Evolutionary conservation across 2,888 invertebrate genomes (phyloP).

Genomic region (Ormyrus nitidulus): DNA sequence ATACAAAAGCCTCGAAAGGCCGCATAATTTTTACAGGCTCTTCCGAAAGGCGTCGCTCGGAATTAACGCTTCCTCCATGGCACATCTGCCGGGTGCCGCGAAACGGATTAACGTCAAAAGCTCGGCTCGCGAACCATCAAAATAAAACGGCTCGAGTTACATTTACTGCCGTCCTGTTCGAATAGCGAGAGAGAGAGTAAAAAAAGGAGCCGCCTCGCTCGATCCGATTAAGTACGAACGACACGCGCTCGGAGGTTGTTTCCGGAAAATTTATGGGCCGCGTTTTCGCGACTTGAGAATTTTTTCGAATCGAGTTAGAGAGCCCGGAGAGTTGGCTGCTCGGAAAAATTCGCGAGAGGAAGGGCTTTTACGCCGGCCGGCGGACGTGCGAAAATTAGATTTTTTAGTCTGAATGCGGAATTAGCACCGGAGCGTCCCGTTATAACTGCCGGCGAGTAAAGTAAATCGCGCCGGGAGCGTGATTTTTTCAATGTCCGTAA

Average conservation of each 20-base stretch:
- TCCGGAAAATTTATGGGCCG: background rate
- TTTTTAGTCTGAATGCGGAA: background rate
- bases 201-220: background rate
- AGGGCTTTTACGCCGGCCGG: too few species aligned
- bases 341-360: too few species aligned
- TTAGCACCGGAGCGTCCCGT: background rate
- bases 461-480: background rate
- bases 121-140: background rate
- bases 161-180: background rate
- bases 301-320: background rate
- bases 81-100: background rate
- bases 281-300: background rate
- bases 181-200: background rate
- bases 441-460: background rate
- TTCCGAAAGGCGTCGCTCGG: background rate
- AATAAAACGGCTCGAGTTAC: background rate
- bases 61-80: constrained; percentile 8
- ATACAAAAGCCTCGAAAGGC: too few species aligned
- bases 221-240: constrained; percentile 2
- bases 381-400: background rate
- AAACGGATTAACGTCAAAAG: too few species aligned
- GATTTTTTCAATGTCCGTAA: background rate
- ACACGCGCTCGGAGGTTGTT: background rate
- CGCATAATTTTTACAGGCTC: background rate
- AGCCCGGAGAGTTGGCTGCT: background rate